Conservation (phyloP, 2,888 invertebrate genomes). For the Mythimna impura region DNA sequence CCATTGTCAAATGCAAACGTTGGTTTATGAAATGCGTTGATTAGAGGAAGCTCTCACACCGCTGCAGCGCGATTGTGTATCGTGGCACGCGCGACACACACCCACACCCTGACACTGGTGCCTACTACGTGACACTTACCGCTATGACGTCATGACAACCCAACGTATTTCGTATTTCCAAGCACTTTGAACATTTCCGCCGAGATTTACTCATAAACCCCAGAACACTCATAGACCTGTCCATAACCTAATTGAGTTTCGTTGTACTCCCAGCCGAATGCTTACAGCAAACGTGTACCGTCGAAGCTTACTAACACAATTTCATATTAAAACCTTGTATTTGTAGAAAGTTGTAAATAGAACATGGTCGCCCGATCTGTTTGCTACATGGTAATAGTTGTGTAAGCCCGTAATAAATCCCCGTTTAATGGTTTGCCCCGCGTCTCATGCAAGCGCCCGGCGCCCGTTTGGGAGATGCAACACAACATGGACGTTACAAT, state of each 20-base stretch:
- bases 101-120: slow-evolving; percentile 40
- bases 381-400: slow-evolving; percentile 55
- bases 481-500: slow-evolving; percentile 22
- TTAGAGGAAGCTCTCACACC: slow-evolving; percentile 41
- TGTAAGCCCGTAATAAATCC: slow-evolving; percentile 60
- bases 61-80: slow-evolving; percentile 66
- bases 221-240: slow-evolving; percentile 45
- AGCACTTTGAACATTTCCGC: slow-evolving; percentile 49
- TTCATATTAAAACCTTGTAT: slow-evolving; percentile 43
- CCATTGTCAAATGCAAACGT: slow-evolving; percentile 43
- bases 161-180: slow-evolving; percentile 52
- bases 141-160: slow-evolving; percentile 35
- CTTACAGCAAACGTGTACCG: slow-evolving; percentile 40
- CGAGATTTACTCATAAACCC: slow-evolving; percentile 56
- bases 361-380: slow-evolving; percentile 50
- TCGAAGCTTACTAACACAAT: slow-evolving; percentile 45
- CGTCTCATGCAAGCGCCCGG: slow-evolving; percentile 37
- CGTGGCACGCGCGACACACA: slow-evolving; percentile 54
- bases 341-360: slow-evolving; percentile 40
- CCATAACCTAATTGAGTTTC: slow-evolving; percentile 58
- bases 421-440: slow-evolving; percentile 43
- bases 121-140: slow-evolving; percentile 43
- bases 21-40: slow-evolving; percentile 44
- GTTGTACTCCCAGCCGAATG: slow-evolving; percentile 30
- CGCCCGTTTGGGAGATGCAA: slow-evolving; percentile 24